phyloP scores from a whole-genome alignment of 2,888 invertebrate species.

The Caenorhabditis angaria region DNA sequence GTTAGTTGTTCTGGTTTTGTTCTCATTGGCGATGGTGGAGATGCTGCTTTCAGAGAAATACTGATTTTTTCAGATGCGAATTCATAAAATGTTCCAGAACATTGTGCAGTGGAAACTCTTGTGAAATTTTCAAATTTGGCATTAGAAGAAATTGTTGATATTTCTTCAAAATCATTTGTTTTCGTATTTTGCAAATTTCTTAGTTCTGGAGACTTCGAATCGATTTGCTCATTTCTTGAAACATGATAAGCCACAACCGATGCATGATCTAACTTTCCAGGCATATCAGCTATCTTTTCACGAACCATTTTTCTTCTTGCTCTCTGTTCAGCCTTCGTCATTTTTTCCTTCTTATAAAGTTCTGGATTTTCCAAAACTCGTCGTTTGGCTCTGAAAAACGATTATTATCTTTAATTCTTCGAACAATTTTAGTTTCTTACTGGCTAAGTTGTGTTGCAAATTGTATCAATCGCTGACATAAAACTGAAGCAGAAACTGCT shows the following conservation, averaged over 20 bases:
- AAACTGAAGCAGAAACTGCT: slow-evolving; percentile 61
- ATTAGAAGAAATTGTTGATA: slow-evolving; percentile 7
- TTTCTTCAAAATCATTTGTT: background rate
- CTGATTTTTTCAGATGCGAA: slow-evolving; percentile 14
- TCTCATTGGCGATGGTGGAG: slow-evolving; percentile 31
- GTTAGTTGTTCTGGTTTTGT: slow-evolving; percentile 31
- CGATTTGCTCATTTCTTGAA: slow-evolving; percentile 65
- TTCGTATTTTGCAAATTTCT: background rate
- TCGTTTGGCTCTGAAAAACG: slow-evolving; percentile 79
- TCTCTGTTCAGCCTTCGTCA: slow-evolving; percentile 52
- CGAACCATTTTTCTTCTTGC: slow-evolving; percentile 79
- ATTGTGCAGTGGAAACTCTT: slow-evolving; percentile 22
- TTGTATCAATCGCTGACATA: slow-evolving; percentile 82
- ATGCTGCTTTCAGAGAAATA: slow-evolving; percentile 7
- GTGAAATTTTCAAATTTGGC: slow-evolving; percentile 23
- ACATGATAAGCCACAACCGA: slow-evolving; percentile 82
- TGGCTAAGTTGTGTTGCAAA: slow-evolving; percentile 80
- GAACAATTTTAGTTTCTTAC: slow-evolving; percentile 29
- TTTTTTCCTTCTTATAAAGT: slow-evolving; percentile 76
- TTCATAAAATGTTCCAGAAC: slow-evolving; percentile 9
- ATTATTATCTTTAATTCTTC: background rate
- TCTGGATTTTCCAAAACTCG: slow-evolving; percentile 85
- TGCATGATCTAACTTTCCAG: slow-evolving; percentile 89
- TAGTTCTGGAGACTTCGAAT: background rate
- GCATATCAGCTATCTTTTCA: slow-evolving; percentile 82